These are phyloP conservation scores for Anomalospiza imberbis DNA, from an alignment of 2,797 vertebrate species.

Conservation along the genomic window DNA sequence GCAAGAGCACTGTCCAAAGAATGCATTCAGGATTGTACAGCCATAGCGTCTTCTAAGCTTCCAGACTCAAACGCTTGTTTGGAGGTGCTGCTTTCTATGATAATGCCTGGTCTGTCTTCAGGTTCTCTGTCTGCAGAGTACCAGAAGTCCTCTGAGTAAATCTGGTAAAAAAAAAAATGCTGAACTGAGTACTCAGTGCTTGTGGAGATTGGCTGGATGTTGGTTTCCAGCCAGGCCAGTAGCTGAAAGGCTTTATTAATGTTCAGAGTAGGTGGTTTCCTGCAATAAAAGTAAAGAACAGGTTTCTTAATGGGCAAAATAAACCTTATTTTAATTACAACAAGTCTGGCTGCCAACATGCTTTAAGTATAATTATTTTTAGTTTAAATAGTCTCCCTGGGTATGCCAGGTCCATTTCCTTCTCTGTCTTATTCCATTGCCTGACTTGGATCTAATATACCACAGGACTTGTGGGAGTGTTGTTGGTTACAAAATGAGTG, in stretches of 20 bases:
- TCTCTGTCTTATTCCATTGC: neutral
- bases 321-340: conserved; percentile 26
- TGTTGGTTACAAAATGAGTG: neutral
- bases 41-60: neutral
- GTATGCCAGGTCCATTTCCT: neutral
- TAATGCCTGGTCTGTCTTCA: neutral
- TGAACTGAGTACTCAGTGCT: neutral
- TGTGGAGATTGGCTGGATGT: neutral
- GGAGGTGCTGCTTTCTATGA: neutral
- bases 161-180: neutral
- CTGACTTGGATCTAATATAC: neutral
- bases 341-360: neutral
- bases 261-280: neutral
- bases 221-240: neutral
- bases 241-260: conserved; percentile 12
- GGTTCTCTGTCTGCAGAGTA: neutral
- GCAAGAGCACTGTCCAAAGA: neutral
- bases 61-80: neutral
- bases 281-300: neutral
- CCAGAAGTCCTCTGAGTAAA: neutral
- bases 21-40: neutral
- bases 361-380: conserved; percentile 7
- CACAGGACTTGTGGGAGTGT: neutral
- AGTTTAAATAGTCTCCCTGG: neutral
- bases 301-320: neutral